Percentiles rank a stretch among this genome's conserved stretches.
Conservation (phyloP, 2,113 vertebrate genomes). For the Sorex araneus region DNA sequence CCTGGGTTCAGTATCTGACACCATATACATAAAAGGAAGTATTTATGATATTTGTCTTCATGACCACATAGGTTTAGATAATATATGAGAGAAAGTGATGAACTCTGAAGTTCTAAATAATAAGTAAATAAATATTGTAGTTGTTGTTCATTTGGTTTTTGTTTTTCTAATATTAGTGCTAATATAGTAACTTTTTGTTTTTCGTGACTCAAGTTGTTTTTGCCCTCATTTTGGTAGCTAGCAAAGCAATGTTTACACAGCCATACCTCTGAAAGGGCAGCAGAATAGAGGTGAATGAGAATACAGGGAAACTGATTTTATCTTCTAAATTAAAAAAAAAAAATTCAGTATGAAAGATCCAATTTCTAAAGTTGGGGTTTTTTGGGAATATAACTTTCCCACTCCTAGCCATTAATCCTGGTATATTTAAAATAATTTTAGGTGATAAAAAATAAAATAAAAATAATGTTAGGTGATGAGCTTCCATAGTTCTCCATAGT, state of each 20-base stretch:
- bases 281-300: background rate
- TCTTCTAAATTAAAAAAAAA: constrained; percentile 55
- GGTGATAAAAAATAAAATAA: too few relatives aligned
- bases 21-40: background rate
- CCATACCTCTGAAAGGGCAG: background rate
- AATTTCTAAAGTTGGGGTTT: constrained; percentile 37
- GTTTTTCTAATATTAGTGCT: background rate
- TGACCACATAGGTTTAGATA: background rate
- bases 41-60: constrained; percentile 13
- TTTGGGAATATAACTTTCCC: constrained; percentile 2
- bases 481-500: background rate
- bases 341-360: background rate
- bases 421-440: constrained; percentile 45
- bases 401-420: background rate
- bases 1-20: too few relatives aligned
- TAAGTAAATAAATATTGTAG: background rate
- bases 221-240: constrained; percentile 29
- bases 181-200: background rate
- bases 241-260: too few relatives aligned
- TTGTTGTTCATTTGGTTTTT: constrained; percentile 7
- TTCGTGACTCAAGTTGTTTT: background rate
- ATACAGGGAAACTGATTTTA: background rate
- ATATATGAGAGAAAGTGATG: background rate
- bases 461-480: constrained; percentile 44
- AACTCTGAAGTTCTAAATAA: background rate